phyloP scores from a whole-genome alignment of 2,797 vertebrate genomes.

The Chaetodon trifasciatus region DNA sequence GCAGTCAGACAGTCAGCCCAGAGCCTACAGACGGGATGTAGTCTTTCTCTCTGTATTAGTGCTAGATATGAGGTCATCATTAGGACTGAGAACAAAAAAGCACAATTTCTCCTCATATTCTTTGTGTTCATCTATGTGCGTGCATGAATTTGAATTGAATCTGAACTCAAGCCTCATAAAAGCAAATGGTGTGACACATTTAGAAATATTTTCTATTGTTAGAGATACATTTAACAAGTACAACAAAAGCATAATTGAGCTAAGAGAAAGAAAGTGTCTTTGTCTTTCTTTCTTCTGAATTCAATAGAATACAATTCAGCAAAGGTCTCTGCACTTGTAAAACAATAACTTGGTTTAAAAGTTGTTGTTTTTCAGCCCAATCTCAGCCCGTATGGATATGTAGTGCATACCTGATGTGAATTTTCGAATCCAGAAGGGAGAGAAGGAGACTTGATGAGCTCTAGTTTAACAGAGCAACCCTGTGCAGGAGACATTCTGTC shows the following conservation, averaged over 20 bases:
- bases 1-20: conserved; percentile 26
- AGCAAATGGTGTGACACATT: conserved; percentile 8
- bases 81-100: conserved; percentile 31
- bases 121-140: conserved; percentile 4
- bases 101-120: neutral
- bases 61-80: conserved; percentile 45
- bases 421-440: conserved; percentile 33
- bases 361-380: conserved; percentile 17
- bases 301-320: neutral
- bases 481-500: conserved; percentile 73
- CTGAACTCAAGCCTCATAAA: neutral
- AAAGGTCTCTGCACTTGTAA: conserved; percentile 44
- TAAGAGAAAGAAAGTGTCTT: neutral
- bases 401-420: conserved; percentile 61
- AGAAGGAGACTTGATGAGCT: conserved; percentile 43
- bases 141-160: conserved; percentile 7
- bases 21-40: conserved; percentile 8
- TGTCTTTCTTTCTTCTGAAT: neutral
- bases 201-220: conserved; percentile 1
- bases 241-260: neutral
- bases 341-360: neutral
- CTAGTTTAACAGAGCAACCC: conserved; percentile 49
- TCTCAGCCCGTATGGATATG: conserved; percentile 61
- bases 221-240: neutral
- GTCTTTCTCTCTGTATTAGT: conserved; percentile 16